These are phyloP conservation scores for Trichosurus vulpecula DNA, from an alignment of 2,797 vertebrate species.

Conservation along the genomic window DNA sequence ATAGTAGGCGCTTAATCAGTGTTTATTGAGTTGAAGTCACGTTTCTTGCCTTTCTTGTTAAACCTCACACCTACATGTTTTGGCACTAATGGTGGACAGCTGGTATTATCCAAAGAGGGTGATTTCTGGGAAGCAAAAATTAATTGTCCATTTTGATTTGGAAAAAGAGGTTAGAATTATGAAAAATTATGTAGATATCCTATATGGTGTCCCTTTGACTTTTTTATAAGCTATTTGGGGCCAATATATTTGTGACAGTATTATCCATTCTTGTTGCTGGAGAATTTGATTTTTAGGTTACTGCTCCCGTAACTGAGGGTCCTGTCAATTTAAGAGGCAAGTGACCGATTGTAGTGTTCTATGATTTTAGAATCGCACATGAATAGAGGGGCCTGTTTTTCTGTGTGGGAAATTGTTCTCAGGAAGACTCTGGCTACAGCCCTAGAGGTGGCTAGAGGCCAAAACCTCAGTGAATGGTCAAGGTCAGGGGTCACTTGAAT, in stretches of 20 bases:
- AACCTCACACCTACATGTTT: neutral
- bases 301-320: neutral
- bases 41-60: neutral
- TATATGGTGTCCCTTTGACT: neutral
- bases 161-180: neutral
- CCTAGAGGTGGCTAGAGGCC: neutral
- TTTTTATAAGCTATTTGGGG: neutral
- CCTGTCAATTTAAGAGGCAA: neutral
- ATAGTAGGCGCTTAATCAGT: neutral
- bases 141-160: constrained; percentile 28
- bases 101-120: neutral
- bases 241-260: neutral
- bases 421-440: neutral
- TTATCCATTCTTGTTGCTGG: neutral
- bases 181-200: neutral
- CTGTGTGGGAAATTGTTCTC: neutral
- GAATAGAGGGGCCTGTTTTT: neutral
- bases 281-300: neutral
- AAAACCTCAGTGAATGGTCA: neutral
- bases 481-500: neutral
- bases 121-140: neutral
- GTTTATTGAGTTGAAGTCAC: neutral
- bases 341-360: neutral
- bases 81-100: neutral
- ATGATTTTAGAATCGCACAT: neutral